phyloP scores from a whole-genome alignment of 2,797 vertebrate species.

The Antennarius maculatus region DNA sequence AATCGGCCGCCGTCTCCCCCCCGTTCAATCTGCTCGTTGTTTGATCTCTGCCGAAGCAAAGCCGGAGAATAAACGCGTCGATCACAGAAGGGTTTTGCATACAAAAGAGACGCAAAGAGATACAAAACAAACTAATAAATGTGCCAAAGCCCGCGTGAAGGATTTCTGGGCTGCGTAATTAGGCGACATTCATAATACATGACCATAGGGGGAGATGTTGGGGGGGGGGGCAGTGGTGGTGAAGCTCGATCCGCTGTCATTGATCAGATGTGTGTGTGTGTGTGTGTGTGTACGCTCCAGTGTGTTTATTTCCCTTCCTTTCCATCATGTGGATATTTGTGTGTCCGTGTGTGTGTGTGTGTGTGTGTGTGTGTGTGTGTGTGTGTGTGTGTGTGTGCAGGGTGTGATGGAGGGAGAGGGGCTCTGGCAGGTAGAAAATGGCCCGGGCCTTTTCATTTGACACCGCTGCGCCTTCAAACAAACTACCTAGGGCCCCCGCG shows the following conservation, averaged over 20 bases:
- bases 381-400: constrained; percentile 29
- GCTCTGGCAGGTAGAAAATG: constrained; percentile 79
- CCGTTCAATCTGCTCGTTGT: constrained; percentile 74
- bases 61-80: constrained; percentile 76
- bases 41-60: constrained; percentile 73
- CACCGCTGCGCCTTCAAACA: constrained; percentile 80
- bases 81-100: constrained; percentile 81
- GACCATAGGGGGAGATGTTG: constrained; percentile 58
- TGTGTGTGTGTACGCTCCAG: not conserved
- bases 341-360: constrained; percentile 29
- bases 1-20: constrained; percentile 51
- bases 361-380: constrained; percentile 13
- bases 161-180: constrained; percentile 77
- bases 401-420: constrained; percentile 66
- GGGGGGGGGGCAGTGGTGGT: constrained; percentile 13
- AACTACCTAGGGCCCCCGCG: constrained; percentile 77
- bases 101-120: constrained; percentile 76
- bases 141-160: constrained; percentile 68
- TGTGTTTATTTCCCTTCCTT: constrained; percentile 42
- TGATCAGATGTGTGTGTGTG: constrained; percentile 52
- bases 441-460: constrained; percentile 81
- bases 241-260: constrained; percentile 58
- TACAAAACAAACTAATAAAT: constrained; percentile 78
- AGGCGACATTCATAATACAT: constrained; percentile 82
- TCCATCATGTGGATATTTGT: constrained; percentile 41